A percentile compares a stretch with the other conserved stretches of the same genome.
phyloP scores from a whole-genome alignment of 2,888 invertebrate genomes.

The Thelaira solivaga region DNA sequence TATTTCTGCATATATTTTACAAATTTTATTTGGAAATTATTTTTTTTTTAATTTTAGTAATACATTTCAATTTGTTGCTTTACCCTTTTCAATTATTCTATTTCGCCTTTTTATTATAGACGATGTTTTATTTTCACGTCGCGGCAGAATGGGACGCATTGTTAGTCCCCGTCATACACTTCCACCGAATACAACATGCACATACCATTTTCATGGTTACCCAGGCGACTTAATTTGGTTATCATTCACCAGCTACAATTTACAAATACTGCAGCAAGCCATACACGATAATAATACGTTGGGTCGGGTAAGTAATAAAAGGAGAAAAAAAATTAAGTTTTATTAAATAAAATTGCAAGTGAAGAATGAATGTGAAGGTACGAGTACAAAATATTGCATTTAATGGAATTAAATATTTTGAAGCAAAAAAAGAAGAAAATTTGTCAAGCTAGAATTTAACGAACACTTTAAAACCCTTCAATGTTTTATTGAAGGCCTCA shows the following conservation, averaged over 20 bases:
- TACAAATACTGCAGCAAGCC: constrained; percentile 84
- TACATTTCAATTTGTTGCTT: background rate
- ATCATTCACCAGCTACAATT: constrained; percentile 90
- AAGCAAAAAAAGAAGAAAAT: no score
- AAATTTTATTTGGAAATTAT: background rate
- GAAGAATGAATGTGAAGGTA: no score
- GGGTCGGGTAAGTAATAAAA: constrained; percentile 74
- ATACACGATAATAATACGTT: constrained; percentile 79
- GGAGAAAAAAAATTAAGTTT: background rate
- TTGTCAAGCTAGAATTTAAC: no score
- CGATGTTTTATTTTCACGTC: constrained; percentile 78
- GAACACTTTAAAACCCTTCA: no score
- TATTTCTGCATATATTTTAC: background rate
- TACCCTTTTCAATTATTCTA: background rate
- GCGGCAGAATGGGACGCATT: constrained; percentile 84
- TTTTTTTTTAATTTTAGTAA: constrained; percentile 18
- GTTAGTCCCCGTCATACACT: constrained; percentile 89
- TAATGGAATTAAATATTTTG: no score
- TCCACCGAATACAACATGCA: constrained; percentile 91
- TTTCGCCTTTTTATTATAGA: constrained; percentile 70
- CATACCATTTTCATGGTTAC: constrained; percentile 89
- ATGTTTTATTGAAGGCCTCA: no score
- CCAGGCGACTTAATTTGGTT: constrained; percentile 90
- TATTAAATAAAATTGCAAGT: background rate
- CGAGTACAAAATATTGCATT: no score